Evolutionary conservation across 2,888 invertebrate species (phyloP).

Genomic region (Chloromyia formosa): DNA sequence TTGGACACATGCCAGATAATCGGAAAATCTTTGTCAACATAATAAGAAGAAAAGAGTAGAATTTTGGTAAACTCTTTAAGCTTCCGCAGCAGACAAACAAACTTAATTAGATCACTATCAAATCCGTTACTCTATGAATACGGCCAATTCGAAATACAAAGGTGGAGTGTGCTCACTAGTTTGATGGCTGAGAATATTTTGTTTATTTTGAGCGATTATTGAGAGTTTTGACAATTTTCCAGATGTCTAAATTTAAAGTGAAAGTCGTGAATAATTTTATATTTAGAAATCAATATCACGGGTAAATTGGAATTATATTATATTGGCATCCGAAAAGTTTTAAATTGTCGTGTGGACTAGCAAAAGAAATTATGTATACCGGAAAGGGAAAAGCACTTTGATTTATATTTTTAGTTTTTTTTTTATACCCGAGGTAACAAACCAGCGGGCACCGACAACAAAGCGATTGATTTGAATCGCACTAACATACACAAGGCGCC

Average conservation of each 20-base stretch:
- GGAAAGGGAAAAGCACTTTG: no score
- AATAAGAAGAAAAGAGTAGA: conserved; percentile 9
- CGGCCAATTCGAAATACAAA: no score
- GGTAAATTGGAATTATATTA: no score
- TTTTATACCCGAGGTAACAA: no score
- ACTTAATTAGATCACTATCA: conserved; percentile 12
- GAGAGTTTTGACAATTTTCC: conserved; percentile 1
- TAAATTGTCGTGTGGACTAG: no score
- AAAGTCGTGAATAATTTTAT: neutral
- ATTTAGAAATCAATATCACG: neutral
- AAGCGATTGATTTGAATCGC: no score
- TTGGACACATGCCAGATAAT: conserved; percentile 19
- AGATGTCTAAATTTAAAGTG: conserved; percentile 18
- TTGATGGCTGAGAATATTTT: neutral
- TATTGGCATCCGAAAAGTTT: no score
- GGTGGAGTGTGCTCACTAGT: neutral
- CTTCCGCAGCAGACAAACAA: neutral
- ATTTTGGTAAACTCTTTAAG: conserved; percentile 3
- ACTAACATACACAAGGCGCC: no score
- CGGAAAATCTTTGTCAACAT: conserved; percentile 34
- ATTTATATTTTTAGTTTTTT: no score
- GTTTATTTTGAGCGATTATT: neutral
- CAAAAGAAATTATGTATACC: no score
- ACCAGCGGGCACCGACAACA: no score
- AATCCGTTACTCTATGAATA: no score